phyloP scores from a whole-genome alignment of 2,888 invertebrate genomes.

The Fragum fragum region DNA sequence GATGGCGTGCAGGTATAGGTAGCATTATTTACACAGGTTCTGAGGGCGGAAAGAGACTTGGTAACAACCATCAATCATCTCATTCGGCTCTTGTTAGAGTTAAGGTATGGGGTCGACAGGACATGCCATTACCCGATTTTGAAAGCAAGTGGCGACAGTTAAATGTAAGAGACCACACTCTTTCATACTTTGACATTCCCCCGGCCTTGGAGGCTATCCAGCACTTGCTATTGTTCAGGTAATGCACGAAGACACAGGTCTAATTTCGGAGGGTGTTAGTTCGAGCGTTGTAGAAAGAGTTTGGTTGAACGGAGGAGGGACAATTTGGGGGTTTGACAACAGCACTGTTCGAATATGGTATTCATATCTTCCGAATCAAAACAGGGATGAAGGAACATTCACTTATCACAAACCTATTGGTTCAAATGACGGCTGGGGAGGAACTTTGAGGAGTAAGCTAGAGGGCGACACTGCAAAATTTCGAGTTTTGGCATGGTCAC shows the following conservation, averaged over 20 bases:
- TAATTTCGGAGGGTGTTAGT: slow-evolving; percentile 49
- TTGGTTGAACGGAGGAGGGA: slow-evolving; percentile 34
- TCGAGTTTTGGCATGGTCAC: neutral
- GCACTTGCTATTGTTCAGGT: slow-evolving; percentile 39
- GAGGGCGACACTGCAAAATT: neutral
- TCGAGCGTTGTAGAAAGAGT: neutral
- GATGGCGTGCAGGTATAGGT: no score
- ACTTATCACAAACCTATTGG: slow-evolving; percentile 2
- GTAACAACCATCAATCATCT: slow-evolving; percentile 36
- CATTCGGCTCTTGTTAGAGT: slow-evolving; percentile 31
- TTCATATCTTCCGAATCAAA: neutral
- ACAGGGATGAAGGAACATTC: neutral
- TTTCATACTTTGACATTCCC: slow-evolving; percentile 33
- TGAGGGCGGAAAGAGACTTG: slow-evolving; percentile 4
- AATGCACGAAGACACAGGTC: neutral
- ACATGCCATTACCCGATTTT: slow-evolving; percentile 35
- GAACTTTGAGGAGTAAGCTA: neutral
- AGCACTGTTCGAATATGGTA: slow-evolving; percentile 45
- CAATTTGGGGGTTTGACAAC: slow-evolving; percentile 39
- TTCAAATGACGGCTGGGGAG: slow-evolving; percentile 18
- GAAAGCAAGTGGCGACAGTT: slow-evolving; percentile 37
- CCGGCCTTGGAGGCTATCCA: slow-evolving; percentile 34
- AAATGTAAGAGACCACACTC: slow-evolving; percentile 13
- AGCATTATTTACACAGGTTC: slow-evolving; percentile 39
- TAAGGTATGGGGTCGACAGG: slow-evolving; percentile 37